Base-by-base conservation (phyloP, 2,113 vertebrate genomes). In the Hypocryptadius cinnamomeus region DNA sequence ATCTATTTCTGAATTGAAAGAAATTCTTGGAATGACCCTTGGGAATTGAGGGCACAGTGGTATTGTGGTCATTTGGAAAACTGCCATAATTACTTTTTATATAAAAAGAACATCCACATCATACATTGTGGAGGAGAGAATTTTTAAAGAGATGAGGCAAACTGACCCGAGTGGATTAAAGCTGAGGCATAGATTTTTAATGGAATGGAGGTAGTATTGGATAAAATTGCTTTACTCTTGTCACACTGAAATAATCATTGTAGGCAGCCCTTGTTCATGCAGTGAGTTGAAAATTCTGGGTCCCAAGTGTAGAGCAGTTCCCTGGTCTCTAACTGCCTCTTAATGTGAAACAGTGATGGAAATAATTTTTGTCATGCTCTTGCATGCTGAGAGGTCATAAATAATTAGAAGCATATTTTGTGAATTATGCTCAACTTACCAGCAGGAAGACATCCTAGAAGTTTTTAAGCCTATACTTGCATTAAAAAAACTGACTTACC, bases 11-110 rank as follows among this genome's bases (percentile, higher is more conserved):
- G 59, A 95, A 93, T 91, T 78, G 85, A 84, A 74, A 85, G 9
- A 86, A 77, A 86, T 87, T 97, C 59, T 77, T 80, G 42, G 71
- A 91, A 50, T 44, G 30, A 17, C 57, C 56, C 45, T 90, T 77
- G 68, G 69, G 89, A 94, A 90, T 51, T 84, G 83, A 95, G 80
- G 42, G 70, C 74, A 93, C 3, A 3, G 68, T 57, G 40, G 64
- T 83, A 82, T 60, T 93, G 45, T 71, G 83, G 89, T 80, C 15
- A 1, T 77, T 90, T 92, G 84, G 79, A 80, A 97, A 96, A 89
- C 54, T 90, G 59, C 9, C 79, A 28, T 93, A 92, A 88, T 89
- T 87, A 94, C 50, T 72, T 90, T 83, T 85, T 72, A 51, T 82
- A 19, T 80, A 65, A 81, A 92, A 93, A 96, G 95, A 92, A 73